phyloP scores from a whole-genome alignment of 2,797 vertebrate species.

The Phoxinus dragarum region DNA sequence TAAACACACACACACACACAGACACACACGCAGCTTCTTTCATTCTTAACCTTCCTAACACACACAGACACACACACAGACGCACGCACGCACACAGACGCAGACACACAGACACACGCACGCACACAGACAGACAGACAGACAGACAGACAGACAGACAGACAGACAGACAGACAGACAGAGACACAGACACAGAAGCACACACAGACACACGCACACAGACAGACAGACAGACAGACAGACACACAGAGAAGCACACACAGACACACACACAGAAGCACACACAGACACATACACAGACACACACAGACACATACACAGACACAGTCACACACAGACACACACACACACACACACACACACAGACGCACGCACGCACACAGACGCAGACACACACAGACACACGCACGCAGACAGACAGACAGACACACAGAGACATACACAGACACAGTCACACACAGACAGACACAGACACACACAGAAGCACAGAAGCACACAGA shows the following conservation, averaged over 20 bases:
- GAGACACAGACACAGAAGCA: too few relatives aligned
- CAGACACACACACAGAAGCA: background rate
- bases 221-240: constrained; percentile 3
- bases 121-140: too few relatives aligned
- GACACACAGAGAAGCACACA: constrained; percentile 6
- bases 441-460: background rate
- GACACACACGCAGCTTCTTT: too few relatives aligned
- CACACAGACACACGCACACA: constrained; percentile 14
- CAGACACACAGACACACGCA: too few relatives aligned
- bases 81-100: fast-evolving
- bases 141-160: too few relatives aligned
- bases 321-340: background rate
- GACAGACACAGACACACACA: constrained; percentile 4
- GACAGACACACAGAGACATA: background rate
- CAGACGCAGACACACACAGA: background rate
- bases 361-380: constrained; percentile 7
- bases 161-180: fast-evolving
- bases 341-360: constrained; percentile 4
- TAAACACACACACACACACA: too few relatives aligned
- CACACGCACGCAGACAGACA: too few relatives aligned
- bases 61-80: too few relatives aligned
- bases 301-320: constrained; percentile 6
- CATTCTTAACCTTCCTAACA: too few relatives aligned
- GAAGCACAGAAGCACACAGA: constrained; percentile 1
- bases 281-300: background rate